These are phyloP conservation scores for Ammodytes dubius DNA, from an alignment of 2,113 vertebrate genomes.

Conservation along the genomic window DNA sequence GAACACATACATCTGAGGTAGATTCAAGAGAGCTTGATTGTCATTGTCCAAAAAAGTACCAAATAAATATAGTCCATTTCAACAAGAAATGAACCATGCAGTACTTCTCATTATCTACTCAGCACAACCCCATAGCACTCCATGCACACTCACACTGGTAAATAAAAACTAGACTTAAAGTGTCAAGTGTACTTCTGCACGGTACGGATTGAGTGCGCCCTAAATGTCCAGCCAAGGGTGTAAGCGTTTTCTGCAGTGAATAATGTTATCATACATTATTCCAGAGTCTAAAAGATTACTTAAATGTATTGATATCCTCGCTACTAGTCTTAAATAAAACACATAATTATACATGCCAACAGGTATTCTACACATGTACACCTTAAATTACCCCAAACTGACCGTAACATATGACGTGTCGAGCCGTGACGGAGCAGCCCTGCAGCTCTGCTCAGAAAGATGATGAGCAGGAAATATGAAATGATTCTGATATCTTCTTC, in stretches of 20 bases:
- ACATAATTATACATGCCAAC: background rate
- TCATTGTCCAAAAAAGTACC: background rate
- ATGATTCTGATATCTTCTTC: constrained; percentile 68
- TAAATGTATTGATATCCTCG: background rate
- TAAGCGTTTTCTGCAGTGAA: background rate
- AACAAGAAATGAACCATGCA: too few species aligned
- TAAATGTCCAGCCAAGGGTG: background rate
- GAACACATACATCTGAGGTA: too few species aligned
- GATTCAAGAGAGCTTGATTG: too few species aligned
- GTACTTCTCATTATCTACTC: too few species aligned
- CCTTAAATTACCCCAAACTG: background rate
- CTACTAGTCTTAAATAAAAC: background rate
- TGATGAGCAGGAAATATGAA: constrained; percentile 63
- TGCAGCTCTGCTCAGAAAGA: constrained; percentile 33
- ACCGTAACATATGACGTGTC: background rate
- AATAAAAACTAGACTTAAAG: too few species aligned
- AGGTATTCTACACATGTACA: background rate
- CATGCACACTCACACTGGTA: too few species aligned
- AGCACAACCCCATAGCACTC: too few species aligned
- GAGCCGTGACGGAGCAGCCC: constrained; percentile 28
- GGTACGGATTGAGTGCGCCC: too few species aligned
- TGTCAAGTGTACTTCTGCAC: too few species aligned
- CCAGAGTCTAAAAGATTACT: background rate
- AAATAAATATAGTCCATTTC: too few species aligned
- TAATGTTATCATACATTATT: background rate